Percentiles rank a stretch among this genome's conserved stretches.
phyloP scores from a whole-genome alignment of 2,113 vertebrate species.

The Oostethus manadensis region DNA sequence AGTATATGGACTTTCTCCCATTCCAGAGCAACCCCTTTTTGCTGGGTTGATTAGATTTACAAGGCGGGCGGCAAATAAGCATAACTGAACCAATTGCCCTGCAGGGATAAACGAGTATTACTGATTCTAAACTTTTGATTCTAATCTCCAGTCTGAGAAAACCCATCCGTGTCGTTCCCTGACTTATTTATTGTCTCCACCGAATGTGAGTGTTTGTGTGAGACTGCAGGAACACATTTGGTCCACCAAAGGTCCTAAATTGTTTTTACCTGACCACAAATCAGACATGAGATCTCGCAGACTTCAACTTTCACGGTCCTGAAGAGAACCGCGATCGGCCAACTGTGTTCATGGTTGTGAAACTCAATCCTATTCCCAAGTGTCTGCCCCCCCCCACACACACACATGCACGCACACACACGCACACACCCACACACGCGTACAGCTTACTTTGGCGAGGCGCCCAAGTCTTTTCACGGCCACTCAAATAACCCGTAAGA shows the following conservation, averaged over 20 bases:
- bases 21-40: too few relatives aligned
- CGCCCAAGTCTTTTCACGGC: conserved; percentile 8
- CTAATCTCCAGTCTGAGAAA: not conserved
- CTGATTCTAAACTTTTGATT: not conserved
- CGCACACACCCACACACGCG: not conserved
- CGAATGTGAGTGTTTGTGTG: not conserved
- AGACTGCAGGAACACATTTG: not conserved
- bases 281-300: conserved; percentile 13
- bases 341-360: not conserved
- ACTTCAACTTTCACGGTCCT: conserved; percentile 8
- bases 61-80: not conserved
- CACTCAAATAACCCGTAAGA: conserved; percentile 7
- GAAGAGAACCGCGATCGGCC: conserved; percentile 3
- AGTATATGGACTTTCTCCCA: too few relatives aligned
- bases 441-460: not conserved
- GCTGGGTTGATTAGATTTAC: conserved; percentile 5
- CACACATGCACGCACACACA: not conserved
- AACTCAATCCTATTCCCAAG: not conserved
- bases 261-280: conserved; percentile 13
- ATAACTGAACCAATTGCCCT: not conserved
- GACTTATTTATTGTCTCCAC: conserved; percentile 1
- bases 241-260: not conserved
- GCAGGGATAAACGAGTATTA: not conserved
- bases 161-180: not conserved
- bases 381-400: not conserved